Evolutionary conservation across 2,888 invertebrate species (phyloP), one percentile per base, ranked within the genome.

Genomic region (Microplitis manilae): DNA sequence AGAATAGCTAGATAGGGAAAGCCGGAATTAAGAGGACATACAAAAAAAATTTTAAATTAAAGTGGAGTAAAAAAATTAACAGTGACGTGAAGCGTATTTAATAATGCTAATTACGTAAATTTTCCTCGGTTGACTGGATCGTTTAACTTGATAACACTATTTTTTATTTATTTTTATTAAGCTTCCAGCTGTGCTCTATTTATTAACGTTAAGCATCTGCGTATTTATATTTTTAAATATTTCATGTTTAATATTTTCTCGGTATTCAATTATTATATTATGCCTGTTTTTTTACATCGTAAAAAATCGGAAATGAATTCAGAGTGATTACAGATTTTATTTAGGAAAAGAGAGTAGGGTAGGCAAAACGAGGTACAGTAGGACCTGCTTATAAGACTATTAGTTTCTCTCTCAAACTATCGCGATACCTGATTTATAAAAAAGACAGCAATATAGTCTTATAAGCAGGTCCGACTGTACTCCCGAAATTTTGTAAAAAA

Each of bases 21-120:
- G 20, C 70, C 71, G 73, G 5, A 65, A 65, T 30, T 65, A 62
- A 62, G 62, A 15, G 20, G 62, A 7, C 17, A 20, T 20, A 62
- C 9, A 62, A 62, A 62, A 15, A 17, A 62, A 17, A 20, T 15
- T 15, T 8, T 17, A 62, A 20, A 62, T 17, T 62, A 62, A 62
- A 62, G n/a, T 20, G 17, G 6, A 62, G n/a, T 7, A 8, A 62
- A n/a, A 62, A 50, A 77, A 79, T 80, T 73, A 77, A 73, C 71
- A 68, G 68, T 76, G 82, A 81, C 70, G 76, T 74, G 71, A 64
- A 80, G 75, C 78, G 77, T 81, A 81, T 78, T 84, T 84, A 83
- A 83, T 83, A 83, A 83, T 79, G 79, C 81, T 84, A 83, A 83
- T 83, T 83, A 82, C 81, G 76, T 62, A 17, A 62, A 62, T 62